Evolutionary conservation across 2,888 invertebrate species (phyloP), one percentile per base, ranked within the genome.

Genomic region (Cheilosia variabilis): DNA sequence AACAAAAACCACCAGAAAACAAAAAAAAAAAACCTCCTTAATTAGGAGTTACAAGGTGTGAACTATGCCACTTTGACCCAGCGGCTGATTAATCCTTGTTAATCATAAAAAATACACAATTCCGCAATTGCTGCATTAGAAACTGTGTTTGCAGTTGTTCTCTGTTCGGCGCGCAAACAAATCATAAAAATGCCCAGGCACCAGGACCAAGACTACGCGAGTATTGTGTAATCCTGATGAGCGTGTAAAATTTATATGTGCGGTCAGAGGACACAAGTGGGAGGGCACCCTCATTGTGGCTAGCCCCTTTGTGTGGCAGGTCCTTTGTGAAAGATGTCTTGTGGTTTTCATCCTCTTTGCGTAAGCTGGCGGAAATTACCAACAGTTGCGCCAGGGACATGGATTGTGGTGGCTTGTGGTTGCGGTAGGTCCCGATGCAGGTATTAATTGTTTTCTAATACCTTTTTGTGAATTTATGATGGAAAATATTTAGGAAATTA

Each of bases 401-500:
- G 24, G n/a, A 3, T 7, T 6, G 37, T 10, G 34, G 22, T 10
- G 63, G 5, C 6, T n/a, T 34, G 43, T 34, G 55, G 63, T 62
- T 62, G 53, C 52, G 72, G 82, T 57, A 63, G 82, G 82, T 78
- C 82, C 72, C 66, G 53, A 15, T 43, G 17, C 82, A 66, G 78
- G 82, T 66, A 77, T 37, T 60, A 63, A 75, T 66, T 60, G 58
- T 41, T 69, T 71, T 81, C 55, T 60, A 19, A 71, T 60, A n/a
- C 22, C 45, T 57, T 78, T 69, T 37, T 62, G 57, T 10, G 52
- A 63, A 83, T 83, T 78, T 84, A 84, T 80, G 84, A 80, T 53
- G 69, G 75, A 75, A 84, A 84, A 80, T 84, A 84, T 84, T 84
- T 80, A 15, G 80, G 63, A 80, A 80, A 84, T 84, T 84, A 84